Evolutionary conservation across 1,140 invertebrate genomes (phyloP).

Genomic region (Neodiprion lecontei): DNA sequence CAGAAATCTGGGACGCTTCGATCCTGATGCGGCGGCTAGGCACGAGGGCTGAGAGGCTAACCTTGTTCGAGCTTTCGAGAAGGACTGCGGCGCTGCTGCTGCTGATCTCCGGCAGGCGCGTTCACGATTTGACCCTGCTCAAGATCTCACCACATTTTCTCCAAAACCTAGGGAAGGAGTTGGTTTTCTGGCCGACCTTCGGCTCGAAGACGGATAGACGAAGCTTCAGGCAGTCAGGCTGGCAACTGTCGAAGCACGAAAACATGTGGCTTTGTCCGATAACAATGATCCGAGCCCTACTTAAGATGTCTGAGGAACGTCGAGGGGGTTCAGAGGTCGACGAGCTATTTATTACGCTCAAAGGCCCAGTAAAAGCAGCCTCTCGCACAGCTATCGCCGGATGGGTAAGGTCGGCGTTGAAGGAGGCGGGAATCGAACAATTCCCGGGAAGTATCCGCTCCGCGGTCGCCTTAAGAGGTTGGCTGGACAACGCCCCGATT

Average conservation of each 20-base stretch:
- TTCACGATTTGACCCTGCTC: slow-evolving; percentile 43
- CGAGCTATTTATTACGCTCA: slow-evolving; percentile 15
- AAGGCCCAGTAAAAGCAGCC: slow-evolving; percentile 24
- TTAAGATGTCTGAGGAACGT: slow-evolving; percentile 1
- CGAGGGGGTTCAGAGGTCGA: slow-evolving; percentile 3
- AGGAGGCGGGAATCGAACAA: slow-evolving; percentile 28
- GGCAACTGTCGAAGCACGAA: background rate
- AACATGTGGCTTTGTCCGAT: no score
- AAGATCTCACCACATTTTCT: slow-evolving; percentile 24
- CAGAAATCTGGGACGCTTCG: slow-evolving; percentile 26
- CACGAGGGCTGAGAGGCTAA: slow-evolving; percentile 12
- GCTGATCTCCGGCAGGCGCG: slow-evolving; percentile 35
- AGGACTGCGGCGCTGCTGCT: slow-evolving; percentile 37
- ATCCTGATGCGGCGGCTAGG: slow-evolving; percentile 26
- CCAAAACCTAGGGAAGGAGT: slow-evolving; percentile 21
- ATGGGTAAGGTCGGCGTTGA: slow-evolving; percentile 29
- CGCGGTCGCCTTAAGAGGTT: slow-evolving; percentile 18
- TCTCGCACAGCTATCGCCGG: slow-evolving; percentile 34
- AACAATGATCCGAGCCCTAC: no score
- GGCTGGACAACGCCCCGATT: slow-evolving; percentile 28
- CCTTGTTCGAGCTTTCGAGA: slow-evolving; percentile 34
- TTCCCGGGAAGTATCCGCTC: slow-evolving; percentile 30
- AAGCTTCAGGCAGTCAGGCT: slow-evolving; percentile 10
- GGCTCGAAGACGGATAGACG: slow-evolving; percentile 37
- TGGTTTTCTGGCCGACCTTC: slow-evolving; percentile 34